Percentiles rank a stretch among this genome's conserved stretches.
These are phyloP conservation scores for Arothron firmamentum DNA, from an alignment of 2,113 vertebrate species.

Conservation along the genomic window DNA sequence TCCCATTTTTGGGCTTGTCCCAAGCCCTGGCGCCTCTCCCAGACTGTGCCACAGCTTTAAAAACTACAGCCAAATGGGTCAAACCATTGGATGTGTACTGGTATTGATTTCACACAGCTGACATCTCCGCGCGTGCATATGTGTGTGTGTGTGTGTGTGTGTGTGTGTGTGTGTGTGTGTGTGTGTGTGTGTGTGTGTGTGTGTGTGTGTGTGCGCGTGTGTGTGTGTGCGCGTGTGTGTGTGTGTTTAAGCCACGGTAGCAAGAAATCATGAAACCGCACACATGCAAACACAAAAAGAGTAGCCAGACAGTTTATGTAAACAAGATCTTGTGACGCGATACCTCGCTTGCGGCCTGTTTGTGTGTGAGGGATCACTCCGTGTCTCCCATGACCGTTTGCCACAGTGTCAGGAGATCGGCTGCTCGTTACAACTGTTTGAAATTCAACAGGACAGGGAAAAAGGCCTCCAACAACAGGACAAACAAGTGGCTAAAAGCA, in stretches of 20 bases:
- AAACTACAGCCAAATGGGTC: slow-evolving; percentile 56
- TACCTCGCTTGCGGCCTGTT: slow-evolving; percentile 3
- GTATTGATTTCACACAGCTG: slow-evolving; percentile 56
- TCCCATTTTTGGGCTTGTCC: slow-evolving; percentile 49
- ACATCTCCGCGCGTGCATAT: slow-evolving; percentile 14
- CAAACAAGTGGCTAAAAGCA: slow-evolving; percentile 13
- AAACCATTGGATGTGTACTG: slow-evolving; percentile 30
- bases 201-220: slow-evolving; percentile 8
- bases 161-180: slow-evolving; percentile 12
- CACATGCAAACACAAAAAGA: slow-evolving; percentile 11
- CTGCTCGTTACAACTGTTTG: slow-evolving; percentile 13
- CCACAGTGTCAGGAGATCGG: slow-evolving; percentile 8
- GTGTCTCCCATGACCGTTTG: slow-evolving; percentile 25
- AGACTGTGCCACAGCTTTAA: slow-evolving; percentile 36
- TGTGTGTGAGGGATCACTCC: slow-evolving; percentile 6
- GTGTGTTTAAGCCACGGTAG: slow-evolving; percentile 34
- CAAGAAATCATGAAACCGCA: slow-evolving; percentile 29
- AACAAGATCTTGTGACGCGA: slow-evolving; percentile 36
- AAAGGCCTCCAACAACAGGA: slow-evolving; percentile 1
- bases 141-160: slow-evolving; percentile 13
- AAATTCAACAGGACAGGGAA: slow-evolving; percentile 15
- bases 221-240: slow-evolving; percentile 13
- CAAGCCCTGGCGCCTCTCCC: slow-evolving; percentile 46
- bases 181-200: slow-evolving; percentile 29
- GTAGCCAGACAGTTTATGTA: slow-evolving; percentile 33